Evolutionary conservation across 2,797 vertebrate genomes (phyloP), one percentile per base, ranked within the genome.

Genomic region (Sebastes paucispinis): DNA sequence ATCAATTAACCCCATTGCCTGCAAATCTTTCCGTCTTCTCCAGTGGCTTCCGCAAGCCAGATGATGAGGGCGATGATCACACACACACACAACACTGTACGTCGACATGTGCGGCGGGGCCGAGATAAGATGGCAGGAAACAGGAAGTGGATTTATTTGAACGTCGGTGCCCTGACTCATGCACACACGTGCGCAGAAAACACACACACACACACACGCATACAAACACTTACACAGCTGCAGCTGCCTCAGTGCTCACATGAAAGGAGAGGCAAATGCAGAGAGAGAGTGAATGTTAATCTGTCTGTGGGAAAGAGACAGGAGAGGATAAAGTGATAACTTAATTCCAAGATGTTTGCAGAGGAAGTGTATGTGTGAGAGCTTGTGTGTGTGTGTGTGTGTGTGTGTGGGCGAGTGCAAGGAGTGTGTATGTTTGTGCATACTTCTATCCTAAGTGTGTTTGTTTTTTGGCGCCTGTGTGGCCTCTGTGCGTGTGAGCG

Each of bases 141-240:
- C 91, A 89, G 91, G 93, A 94, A 93, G 91, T 92, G 87, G 91
- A 92, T 92, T 91, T 92, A 91, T 92, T 89, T 82, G 86, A 92
- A 91, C 36, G 2, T 73, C 39, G 73, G 81, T 90, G 90, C 88
- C 85, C 82, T 81, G 81, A 86, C 81, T 91, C 83, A 79, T 69
- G 77, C 66, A 67, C 84, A 73, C 71, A 85, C 68, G 69, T 31
- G 50, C 82, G 76, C 67, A 52, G 72, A 79, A 69, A 39, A 74
- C 72, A 39, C 31, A 73, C 71, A 70, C 73, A 34, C 79, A 74
- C 73, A 34, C 69, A 79, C 43, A 73, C 65, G 18, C 67, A 79
- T 36, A 88, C 81, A 90, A 78, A 92, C 88, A 87, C 84, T 85
- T 69, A 39, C 88, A 86, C 91, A 92, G 91, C 92, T 92, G 92